A percentile compares a stretch with the other conserved stretches of the same genome.
Conservation (phyloP, 2,113 vertebrate species). For the Dipodomys spectabilis region DNA sequence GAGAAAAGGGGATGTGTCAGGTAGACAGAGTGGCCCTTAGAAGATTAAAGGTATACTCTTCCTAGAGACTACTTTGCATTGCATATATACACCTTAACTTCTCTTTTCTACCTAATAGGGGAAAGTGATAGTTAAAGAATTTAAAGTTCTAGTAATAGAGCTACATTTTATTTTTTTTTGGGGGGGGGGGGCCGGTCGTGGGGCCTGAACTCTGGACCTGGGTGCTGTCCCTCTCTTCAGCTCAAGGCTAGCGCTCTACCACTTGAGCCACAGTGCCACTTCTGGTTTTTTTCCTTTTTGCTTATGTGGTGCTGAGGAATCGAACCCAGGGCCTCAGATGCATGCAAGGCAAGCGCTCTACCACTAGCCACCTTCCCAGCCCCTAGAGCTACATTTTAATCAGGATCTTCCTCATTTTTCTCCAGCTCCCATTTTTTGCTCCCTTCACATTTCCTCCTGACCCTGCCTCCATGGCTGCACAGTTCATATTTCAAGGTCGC, state of each 20-base stretch:
- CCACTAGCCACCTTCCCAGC: too few species aligned
- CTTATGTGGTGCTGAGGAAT: too few species aligned
- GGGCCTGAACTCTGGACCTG: too few species aligned
- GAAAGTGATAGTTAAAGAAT: background rate
- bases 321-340: too few species aligned
- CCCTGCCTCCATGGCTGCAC: background rate
- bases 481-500: constrained; percentile 6
- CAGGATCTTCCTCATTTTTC: background rate
- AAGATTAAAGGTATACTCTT: background rate
- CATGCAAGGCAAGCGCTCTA: too few species aligned
- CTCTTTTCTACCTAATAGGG: background rate
- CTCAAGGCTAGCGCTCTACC: too few species aligned
- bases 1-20: background rate
- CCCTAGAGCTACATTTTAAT: too few species aligned
- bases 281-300: too few species aligned
- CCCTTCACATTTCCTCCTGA: background rate
- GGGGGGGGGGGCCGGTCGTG: too few species aligned
- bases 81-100: background rate
- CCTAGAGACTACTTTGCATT: background rate
- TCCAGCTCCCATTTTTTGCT: background rate
- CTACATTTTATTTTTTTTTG: background rate
- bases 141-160: background rate
- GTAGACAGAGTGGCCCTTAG: background rate
- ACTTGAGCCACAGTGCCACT: too few species aligned
- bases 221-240: too few species aligned